A percentile compares a stretch with the other conserved stretches of the same genome.
phyloP scores from a whole-genome alignment of 1,140 invertebrate genomes.

The Reticulitermes speratus region DNA sequence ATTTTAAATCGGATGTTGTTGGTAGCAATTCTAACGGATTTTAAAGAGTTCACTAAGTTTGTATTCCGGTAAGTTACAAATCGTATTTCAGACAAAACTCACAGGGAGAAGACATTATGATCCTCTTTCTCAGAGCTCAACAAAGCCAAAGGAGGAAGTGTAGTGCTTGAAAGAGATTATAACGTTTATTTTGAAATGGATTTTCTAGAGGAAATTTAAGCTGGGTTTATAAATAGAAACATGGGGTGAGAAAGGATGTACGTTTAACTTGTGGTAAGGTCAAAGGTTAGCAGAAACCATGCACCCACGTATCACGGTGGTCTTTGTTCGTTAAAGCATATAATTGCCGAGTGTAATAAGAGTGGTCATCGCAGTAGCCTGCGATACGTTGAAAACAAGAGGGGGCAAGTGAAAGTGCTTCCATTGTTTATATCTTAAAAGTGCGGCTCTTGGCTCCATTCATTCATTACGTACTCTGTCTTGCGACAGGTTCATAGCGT shows the following conservation, averaged over 20 bases:
- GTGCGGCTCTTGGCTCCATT: too few species aligned
- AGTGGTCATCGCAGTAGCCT: background rate
- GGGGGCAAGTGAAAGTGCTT: background rate
- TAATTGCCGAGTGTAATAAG: background rate
- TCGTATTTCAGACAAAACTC: background rate
- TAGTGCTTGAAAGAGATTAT: background rate
- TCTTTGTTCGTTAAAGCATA: background rate
- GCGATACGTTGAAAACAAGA: background rate
- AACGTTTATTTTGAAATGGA: background rate
- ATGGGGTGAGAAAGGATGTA: background rate
- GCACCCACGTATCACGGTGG: background rate
- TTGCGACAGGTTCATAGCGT: too few species aligned
- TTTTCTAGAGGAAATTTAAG: constrained; percentile 9
- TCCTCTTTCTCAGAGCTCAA: background rate
- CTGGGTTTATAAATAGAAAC: background rate
- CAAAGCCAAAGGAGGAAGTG: background rate
- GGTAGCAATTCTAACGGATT: background rate
- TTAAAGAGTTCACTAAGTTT: background rate
- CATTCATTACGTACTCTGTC: too few species aligned
- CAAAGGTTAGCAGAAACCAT: background rate
- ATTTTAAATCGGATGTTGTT: background rate
- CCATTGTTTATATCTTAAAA: background rate
- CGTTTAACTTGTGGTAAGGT: constrained; percentile 3
- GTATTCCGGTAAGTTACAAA: background rate
- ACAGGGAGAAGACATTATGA: background rate